Percentiles rank a stretch among this genome's conserved stretches.
phyloP scores from a whole-genome alignment of 2,888 invertebrate genomes.

The Polyploca ridens region DNA sequence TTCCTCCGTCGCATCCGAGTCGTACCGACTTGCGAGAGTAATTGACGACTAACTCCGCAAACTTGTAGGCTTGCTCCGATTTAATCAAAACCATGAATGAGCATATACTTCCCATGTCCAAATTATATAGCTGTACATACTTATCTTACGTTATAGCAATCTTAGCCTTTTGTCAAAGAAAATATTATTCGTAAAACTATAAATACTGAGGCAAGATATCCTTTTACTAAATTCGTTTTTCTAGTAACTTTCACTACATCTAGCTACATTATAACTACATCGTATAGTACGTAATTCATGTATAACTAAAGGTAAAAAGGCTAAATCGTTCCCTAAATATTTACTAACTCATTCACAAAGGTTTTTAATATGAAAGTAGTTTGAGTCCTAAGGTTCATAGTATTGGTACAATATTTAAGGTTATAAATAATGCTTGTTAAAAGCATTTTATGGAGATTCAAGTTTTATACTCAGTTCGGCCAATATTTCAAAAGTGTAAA shows the following conservation, averaged over 20 bases:
- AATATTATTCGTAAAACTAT: no score
- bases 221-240: no score
- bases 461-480: slow-evolving; percentile 72
- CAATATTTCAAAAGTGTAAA: slow-evolving; percentile 69
- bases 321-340: no score
- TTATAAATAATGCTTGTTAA: slow-evolving; percentile 74
- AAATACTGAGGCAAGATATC: no score
- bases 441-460: slow-evolving; percentile 73
- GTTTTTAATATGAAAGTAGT: background rate
- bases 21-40: slow-evolving; percentile 61
- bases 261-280: no score
- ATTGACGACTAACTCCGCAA: slow-evolving; percentile 68
- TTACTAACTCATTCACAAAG: background rate
- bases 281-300: no score
- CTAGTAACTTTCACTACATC: no score
- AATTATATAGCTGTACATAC: background rate
- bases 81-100: slow-evolving; percentile 63
- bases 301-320: no score
- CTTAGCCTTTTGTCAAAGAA: no score
- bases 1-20: slow-evolving; percentile 62
- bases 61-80: slow-evolving; percentile 70
- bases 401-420: slow-evolving; percentile 71
- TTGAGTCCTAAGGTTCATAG: slow-evolving; percentile 37
- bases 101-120: slow-evolving; percentile 10
- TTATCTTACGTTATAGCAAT: no score